Evolutionary conservation across 2,888 invertebrate species (phyloP), one percentile per base, ranked within the genome.

Genomic region (Drosophila aldrichi): DNA sequence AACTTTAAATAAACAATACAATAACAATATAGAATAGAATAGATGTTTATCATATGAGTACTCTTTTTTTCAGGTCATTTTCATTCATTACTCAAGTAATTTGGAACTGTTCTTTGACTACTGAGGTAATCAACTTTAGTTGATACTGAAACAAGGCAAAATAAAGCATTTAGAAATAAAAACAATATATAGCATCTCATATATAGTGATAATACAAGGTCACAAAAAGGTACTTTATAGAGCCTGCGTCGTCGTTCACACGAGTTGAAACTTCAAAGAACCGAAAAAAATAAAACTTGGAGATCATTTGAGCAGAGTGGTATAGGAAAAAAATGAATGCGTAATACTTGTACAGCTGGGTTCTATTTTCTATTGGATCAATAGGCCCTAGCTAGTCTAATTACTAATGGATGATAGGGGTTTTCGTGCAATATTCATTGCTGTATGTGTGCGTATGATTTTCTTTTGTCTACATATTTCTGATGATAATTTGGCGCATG

Each of bases 401-500:
- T 48, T 59, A 62, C 58, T 66, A 48, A 40, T 68, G 46, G 63
- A 62, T 62, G 77, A 25, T 41, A 10, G 12, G 36, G 68, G 57
- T 44, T 55, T 64, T 57, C 41, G 70, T 75, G 68, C 71, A 63
- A 57, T 81, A 38, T 52, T 48, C 51, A 61, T 88, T 82, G 73
- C 79, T 67, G 63, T 56, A 60, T 66, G 29, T 29, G 29, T 29
- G 29, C 29, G 29, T 29, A 8, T 29, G 29, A 29, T 63, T 49
- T 5, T 6, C 25, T 36, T 6, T 36, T 36, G 38, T 59, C 46
- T 70, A 40, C 46, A 38, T 49, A 32, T 34, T 52, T 46, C 38
- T 46, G 84, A 70, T 85, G 74, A 85, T 77, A 71, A 60, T 82
- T 83, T 84, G 84, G 84, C 84, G 84, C 86, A 86, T 84, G 86